Evolutionary conservation across 2,888 invertebrate species (phyloP).

Genomic region (Chirona hameri): DNA sequence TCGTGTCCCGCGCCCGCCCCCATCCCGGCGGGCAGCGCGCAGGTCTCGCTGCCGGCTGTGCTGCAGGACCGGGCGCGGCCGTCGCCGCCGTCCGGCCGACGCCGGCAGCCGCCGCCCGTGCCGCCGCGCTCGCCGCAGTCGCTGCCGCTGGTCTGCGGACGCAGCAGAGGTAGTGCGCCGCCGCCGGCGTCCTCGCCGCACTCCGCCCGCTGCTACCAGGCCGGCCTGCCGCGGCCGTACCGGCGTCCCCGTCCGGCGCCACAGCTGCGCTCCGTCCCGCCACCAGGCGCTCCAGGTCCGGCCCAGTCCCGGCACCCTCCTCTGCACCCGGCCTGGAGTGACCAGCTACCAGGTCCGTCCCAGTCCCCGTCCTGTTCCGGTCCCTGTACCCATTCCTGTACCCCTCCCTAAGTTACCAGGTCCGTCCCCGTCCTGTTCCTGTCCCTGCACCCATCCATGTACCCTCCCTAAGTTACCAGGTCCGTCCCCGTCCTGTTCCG

Average conservation of each 20-base stretch:
- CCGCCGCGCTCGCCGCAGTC: conserved; percentile 39
- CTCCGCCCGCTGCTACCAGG: background rate
- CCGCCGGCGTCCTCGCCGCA: background rate
- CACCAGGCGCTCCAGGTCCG: background rate
- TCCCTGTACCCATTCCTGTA: background rate
- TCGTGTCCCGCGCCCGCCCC: background rate
- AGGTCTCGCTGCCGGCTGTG: conserved; percentile 37
- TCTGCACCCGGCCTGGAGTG: background rate
- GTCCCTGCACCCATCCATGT: too few species aligned
- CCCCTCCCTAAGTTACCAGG: background rate
- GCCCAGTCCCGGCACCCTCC: background rate
- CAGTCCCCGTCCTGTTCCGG: background rate
- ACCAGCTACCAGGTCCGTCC: background rate
- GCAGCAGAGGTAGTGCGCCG: conserved; percentile 30
- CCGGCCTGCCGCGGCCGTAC: conserved; percentile 25
- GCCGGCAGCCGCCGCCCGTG: conserved; percentile 39
- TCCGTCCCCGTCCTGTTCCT: too few species aligned
- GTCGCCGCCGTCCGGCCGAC: conserved; percentile 33
- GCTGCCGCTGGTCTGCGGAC: conserved; percentile 28
- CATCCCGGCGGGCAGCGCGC: background rate
- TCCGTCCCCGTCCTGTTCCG: too few species aligned
- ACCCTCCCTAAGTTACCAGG: too few species aligned
- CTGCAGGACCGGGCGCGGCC: conserved; percentile 39
- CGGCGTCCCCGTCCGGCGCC: background rate
- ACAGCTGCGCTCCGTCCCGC: background rate